Conservation (phyloP, 2,797 vertebrate species). For the Spinus pinus region DNA sequence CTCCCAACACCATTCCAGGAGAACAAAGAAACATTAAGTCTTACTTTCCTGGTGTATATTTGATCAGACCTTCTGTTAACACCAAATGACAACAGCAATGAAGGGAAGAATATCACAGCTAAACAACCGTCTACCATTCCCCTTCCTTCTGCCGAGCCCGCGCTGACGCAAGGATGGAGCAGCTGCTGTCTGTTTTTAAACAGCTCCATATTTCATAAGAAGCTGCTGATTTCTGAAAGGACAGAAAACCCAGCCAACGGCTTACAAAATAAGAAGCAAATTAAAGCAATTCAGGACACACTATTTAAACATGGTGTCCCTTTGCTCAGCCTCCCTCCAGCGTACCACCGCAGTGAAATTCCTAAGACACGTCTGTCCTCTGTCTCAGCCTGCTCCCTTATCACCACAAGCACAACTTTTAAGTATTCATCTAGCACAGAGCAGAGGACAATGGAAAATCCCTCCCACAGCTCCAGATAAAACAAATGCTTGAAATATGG, state of each 20-base stretch:
- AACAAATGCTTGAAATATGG: neutral
- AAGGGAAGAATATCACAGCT: constrained; percentile 49
- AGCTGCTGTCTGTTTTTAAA: constrained; percentile 69
- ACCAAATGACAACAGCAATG: constrained; percentile 59
- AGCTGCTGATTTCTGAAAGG: constrained; percentile 61
- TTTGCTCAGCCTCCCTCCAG: constrained; percentile 40
- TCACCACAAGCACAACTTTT: neutral
- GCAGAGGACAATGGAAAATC: neutral
- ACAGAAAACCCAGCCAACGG: constrained; percentile 57
- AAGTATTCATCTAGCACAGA: neutral
- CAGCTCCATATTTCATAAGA: constrained; percentile 65
- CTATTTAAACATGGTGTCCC: constrained; percentile 4
- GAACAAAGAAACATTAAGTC: constrained; percentile 68
- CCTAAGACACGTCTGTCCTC: neutral
- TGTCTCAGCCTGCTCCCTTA: neutral
- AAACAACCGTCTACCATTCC: constrained; percentile 52
- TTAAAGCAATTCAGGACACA: constrained; percentile 51
- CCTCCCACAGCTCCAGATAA: neutral
- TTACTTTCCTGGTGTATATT: constrained; percentile 61
- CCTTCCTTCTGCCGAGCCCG: constrained; percentile 50
- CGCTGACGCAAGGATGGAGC: constrained; percentile 58
- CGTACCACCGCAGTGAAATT: neutral
- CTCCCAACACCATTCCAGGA: constrained; percentile 42
- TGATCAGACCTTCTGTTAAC: constrained; percentile 66
- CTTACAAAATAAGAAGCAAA: constrained; percentile 61